Base-by-base conservation (phyloP, 2,888 invertebrate genomes). In the Anagyrus pseudococci region DNA sequence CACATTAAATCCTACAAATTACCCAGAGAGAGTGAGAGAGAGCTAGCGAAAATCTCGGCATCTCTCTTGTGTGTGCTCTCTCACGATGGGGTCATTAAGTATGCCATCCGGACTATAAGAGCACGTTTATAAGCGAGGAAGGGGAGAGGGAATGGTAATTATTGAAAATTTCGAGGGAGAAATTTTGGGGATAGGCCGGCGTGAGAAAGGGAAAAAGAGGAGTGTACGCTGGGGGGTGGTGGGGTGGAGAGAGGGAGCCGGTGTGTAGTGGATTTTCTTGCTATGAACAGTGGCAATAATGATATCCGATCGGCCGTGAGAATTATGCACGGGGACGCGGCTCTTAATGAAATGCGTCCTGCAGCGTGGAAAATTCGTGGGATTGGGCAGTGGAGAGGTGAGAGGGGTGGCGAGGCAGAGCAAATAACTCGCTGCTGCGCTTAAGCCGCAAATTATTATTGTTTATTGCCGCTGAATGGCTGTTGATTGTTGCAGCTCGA, bases 1-100 rank as follows among this genome's bases (percentile, higher is more conserved):
- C 43, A 50, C 15, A 29, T 8, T 19, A 58, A 58, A 44, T 44
- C 58, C 43, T 22, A 23, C 22, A 56, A 47, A 56, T 56, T 47
- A 47, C 23, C 47, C 23, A 19, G 33, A 56, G 47, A 55, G 55
- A 44, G 15, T 19, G 15, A 23, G 44, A 19, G 33, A 56, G 47
- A 55, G 55, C 55, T 22, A 23, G 15, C 37, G 44, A 25, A 54
- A 41, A 54, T 44, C 55, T 37, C 33, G 10, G 2, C 33, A 10
- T 8, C 3, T 15, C 33, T 15, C 33, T 37, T 15, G 33, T 10
- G 29, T 10, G 29, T 26, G 19, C 29, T 25, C 19, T 15, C 29
- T 8, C 25, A 22, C 19, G 20, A 20, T 43, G 43, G n/a, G 25
- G 53, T 26, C 43, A 54, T 54, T 54, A 54, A 54, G 53, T 54